Percentiles rank a stretch among this genome's conserved stretches.
Conservation (phyloP, 1,140 invertebrate genomes). For the Drosophila triauraria region DNA sequence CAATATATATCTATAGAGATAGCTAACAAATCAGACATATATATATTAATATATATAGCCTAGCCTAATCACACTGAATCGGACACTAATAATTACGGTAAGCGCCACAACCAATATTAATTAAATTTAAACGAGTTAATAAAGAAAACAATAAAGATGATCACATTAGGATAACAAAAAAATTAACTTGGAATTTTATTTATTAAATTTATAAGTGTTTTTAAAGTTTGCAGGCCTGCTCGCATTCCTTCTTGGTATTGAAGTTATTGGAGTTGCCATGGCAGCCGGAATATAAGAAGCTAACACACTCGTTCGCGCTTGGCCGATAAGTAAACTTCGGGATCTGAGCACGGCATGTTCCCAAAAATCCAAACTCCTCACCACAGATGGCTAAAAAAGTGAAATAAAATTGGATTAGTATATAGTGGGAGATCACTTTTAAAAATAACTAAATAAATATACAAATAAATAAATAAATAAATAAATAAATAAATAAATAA, state of each 20-base stretch:
- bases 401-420: not conserved
- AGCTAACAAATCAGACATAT: conserved; percentile 40
- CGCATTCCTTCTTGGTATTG: conserved; percentile 87
- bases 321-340: conserved; percentile 50
- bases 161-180: conserved; percentile 48
- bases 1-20: conserved; percentile 23
- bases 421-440: not conserved
- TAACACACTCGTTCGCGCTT: conserved; percentile 56
- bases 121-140: conserved; percentile 67
- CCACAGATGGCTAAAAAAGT: conserved; percentile 52
- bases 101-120: conserved; percentile 53
- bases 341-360: conserved; percentile 20
- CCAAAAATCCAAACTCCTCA: conserved; percentile 55
- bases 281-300: conserved; percentile 92
- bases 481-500: no score
- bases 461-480: no score
- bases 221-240: conserved; percentile 86
- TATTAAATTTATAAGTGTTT: not conserved
- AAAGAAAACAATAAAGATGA: conserved; percentile 71
- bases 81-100: conserved; percentile 52
- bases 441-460: not conserved
- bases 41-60: conserved; percentile 11
- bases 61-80: conserved; percentile 49
- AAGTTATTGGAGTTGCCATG: conserved; percentile 93
- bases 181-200: conserved; percentile 29